Base-by-base conservation (phyloP, 2,888 invertebrate species). In the Ommatoiulus sabulosus region DNA sequence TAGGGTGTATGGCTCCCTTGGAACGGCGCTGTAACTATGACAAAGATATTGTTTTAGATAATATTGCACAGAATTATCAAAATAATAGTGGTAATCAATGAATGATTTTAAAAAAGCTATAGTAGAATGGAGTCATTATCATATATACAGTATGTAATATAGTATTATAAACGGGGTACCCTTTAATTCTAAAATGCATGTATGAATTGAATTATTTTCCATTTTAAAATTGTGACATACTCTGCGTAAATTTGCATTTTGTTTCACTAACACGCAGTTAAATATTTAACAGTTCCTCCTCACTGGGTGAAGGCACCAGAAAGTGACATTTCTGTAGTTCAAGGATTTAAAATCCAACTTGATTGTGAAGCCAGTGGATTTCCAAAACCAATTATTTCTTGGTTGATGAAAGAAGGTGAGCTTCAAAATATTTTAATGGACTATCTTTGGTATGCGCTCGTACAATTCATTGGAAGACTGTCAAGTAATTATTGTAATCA, bases 311-410 rank as follows among this genome's bases (percentile, higher is more conserved):
- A 52, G 0, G 15, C 17, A 4, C 89, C 89, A 43, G 57, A 89
- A 17, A 12, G 0, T 3, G 17, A 87, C 3, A 24, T 84, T 44
- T 85, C 88, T 17, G 63, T 86, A 15, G 52, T 88, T 0, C 6
- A 15, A 43, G 84, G 87, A 7, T 0, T 17, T 0, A 52, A 52
- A 48, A 17, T 87, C 44, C 15, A 89, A 92, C 4, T 91, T 0
- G n/a, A 92, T 90, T 93, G 93, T 89, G 91, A 91, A 89, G 92
- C 92, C 1, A 90, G 91, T 15, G 93, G 93, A 5, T 92, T 91
- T 20, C 93, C 93, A 0, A 90, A 91, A 20, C 93, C 93, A 0
- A 88, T 88, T 8, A 91, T 92, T 20, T 90, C 91, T 12, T 93
- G 93, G 93, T 92, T 96, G 92, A n/a, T 20, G 5, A 46, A 20